A percentile compares a stretch with the other conserved stretches of the same genome.
These are phyloP conservation scores for Chamaedrilus cognettii DNA, from an alignment of 2,888 invertebrate genomes.

Conservation along the genomic window DNA sequence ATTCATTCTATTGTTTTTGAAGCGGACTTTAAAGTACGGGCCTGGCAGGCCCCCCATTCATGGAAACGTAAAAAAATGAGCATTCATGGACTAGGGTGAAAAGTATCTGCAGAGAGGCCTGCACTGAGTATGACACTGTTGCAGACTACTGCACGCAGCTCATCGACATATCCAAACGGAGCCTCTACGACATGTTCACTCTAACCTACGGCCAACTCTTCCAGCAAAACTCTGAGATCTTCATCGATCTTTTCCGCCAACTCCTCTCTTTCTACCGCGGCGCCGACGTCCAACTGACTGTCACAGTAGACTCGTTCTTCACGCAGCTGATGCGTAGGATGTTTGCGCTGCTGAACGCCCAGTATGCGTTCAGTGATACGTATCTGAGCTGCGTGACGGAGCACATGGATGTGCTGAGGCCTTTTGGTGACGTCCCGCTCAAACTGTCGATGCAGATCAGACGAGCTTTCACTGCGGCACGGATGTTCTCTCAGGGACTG, in stretches of 20 bases:
- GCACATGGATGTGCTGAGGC: constrained; percentile 90
- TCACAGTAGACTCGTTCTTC: constrained; percentile 91
- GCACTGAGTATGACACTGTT: too few species aligned
- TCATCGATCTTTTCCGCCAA: constrained; percentile 86
- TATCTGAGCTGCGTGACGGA: constrained; percentile 85
- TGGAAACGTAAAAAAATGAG: too few species aligned
- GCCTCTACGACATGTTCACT: constrained; percentile 95
- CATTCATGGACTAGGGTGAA: too few species aligned
- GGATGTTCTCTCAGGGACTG: constrained; percentile 90
- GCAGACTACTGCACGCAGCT: constrained; percentile 87
- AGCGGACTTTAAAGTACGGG: too few species aligned
- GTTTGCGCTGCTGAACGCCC: constrained; percentile 86
- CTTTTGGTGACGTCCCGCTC: constrained; percentile 92
- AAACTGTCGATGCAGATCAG: constrained; percentile 88
- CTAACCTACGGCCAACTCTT: constrained; percentile 94
- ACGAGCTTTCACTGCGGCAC: constrained; percentile 90
- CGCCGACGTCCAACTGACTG: constrained; percentile 72
- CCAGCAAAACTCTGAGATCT: constrained; percentile 90
- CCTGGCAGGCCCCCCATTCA: too few species aligned
- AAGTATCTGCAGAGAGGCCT: too few species aligned
- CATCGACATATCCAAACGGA: constrained; percentile 77
- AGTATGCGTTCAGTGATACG: constrained; percentile 80
- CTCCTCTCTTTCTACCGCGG: constrained; percentile 85
- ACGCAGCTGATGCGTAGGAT: constrained; percentile 90
- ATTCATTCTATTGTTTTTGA: too few species aligned